A percentile compares a stretch with the other conserved stretches of the same genome.
These are phyloP conservation scores for Picus viridis DNA, from an alignment of 2,797 vertebrate species.

Conservation along the genomic window DNA sequence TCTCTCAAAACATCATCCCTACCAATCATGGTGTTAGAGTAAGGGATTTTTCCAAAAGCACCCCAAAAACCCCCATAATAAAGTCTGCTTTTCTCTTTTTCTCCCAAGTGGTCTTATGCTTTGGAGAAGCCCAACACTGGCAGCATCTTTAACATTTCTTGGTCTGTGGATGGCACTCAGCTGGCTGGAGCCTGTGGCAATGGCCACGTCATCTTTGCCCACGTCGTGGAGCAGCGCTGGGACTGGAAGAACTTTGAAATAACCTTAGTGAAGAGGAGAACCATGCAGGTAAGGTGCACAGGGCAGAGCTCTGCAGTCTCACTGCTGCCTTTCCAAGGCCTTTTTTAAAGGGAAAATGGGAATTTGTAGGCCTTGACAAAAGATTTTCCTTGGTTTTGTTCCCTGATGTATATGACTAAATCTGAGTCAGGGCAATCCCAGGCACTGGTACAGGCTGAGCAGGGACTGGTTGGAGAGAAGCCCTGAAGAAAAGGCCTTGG, in stretches of 20 bases:
- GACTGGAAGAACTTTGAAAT: slow-evolving; percentile 95
- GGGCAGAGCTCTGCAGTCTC: not conserved
- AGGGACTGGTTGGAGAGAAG: too few relatives aligned
- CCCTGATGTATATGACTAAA: not conserved
- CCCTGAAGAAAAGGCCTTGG: too few relatives aligned
- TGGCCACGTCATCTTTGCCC: slow-evolving; percentile 95
- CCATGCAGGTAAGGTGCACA: slow-evolving; percentile 89
- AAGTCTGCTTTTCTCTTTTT: not conserved
- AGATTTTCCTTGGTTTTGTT: not conserved
- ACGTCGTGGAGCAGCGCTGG: slow-evolving; percentile 94
- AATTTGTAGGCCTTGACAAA: not conserved
- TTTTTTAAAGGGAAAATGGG: not conserved
- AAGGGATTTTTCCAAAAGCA: too few relatives aligned
- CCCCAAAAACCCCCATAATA: too few relatives aligned
- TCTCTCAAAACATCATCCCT: too few relatives aligned
- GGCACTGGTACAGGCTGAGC: too few relatives aligned
- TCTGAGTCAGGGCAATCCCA: not conserved
- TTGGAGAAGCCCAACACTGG: slow-evolving; percentile 96
- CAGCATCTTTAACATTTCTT: slow-evolving; percentile 91
- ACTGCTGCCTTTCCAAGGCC: not conserved
- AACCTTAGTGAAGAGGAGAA: slow-evolving; percentile 91
- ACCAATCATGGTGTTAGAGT: too few relatives aligned
- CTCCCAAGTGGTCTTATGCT: slow-evolving; percentile 91
- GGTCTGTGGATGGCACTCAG: slow-evolving; percentile 95
- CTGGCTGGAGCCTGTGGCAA: slow-evolving; percentile 94